Evolutionary conservation across 2,888 invertebrate genomes (phyloP).

Genomic region (Cyaniris semiargus): DNA sequence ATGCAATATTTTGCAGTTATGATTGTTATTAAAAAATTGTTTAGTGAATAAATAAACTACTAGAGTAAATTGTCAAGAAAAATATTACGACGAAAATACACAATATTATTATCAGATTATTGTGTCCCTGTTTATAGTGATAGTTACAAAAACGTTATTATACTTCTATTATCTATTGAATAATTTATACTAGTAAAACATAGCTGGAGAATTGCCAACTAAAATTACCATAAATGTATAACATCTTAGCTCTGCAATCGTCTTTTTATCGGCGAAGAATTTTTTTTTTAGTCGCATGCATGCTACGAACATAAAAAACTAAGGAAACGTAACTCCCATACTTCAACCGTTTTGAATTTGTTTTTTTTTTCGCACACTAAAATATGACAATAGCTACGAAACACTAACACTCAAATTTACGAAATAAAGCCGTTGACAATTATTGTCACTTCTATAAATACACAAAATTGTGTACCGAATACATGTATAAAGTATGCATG

Average conservation of each 20-base stretch:
- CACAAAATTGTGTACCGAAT: too few relatives aligned
- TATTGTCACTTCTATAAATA: too few relatives aligned
- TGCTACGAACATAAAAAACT: background rate
- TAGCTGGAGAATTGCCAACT: slow-evolving; percentile 8
- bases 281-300: background rate
- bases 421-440: too few relatives aligned
- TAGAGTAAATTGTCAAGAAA: background rate
- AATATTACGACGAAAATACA: background rate
- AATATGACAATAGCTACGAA: too few relatives aligned
- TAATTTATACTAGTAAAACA: slow-evolving; percentile 25
- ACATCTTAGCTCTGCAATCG: background rate
- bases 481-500: too few relatives aligned
- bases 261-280: background rate
- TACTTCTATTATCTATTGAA: slow-evolving; percentile 23
- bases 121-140: background rate
- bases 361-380: too few relatives aligned
- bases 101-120: background rate
- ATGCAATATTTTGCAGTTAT: too few relatives aligned
- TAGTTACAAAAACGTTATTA: slow-evolving; percentile 18
- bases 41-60: too few relatives aligned
- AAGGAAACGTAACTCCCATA: too few relatives aligned
- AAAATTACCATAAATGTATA: slow-evolving; percentile 22
- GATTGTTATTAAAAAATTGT: too few relatives aligned
- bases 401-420: too few relatives aligned
- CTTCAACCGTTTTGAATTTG: too few relatives aligned